Percentiles rank a stretch among this genome's conserved stretches.
Evolutionary conservation across 2,888 invertebrate species (phyloP).

Genomic region (Eilema sororculum): DNA sequence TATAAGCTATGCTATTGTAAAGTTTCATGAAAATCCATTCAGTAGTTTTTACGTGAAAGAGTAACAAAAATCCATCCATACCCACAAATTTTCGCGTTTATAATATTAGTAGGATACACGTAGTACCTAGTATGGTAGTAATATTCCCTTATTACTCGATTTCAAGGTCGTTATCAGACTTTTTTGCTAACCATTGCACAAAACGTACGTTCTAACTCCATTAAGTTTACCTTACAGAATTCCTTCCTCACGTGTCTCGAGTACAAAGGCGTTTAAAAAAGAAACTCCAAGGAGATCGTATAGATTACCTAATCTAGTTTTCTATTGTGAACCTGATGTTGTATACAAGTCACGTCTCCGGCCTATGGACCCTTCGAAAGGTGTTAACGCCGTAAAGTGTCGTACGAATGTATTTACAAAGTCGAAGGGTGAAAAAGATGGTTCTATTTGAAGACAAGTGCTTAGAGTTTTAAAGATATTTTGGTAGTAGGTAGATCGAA

Average conservation of each 20-base stretch:
- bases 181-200: neutral
- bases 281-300: conserved; percentile 48
- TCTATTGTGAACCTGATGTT: conserved; percentile 47
- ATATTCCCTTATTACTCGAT: neutral
- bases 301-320: conserved; percentile 60
- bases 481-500: no score
- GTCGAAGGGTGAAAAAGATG: conserved; percentile 10
- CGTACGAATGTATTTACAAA: conserved; percentile 25
- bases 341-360: conserved; percentile 43
- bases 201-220: neutral
- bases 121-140: no score
- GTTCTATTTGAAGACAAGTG: conserved; percentile 16
- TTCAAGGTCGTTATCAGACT: neutral
- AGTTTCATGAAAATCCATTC: no score
- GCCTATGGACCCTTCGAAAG: conserved; percentile 35
- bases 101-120: no score
- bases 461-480: neutral
- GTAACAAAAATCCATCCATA: no score
- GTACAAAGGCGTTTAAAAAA: conserved; percentile 31
- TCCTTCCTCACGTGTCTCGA: conserved; percentile 35
- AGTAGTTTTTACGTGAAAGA: no score
- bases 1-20: no score
- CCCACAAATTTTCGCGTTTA: no score
- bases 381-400: conserved; percentile 34
- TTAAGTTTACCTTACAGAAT: conserved; percentile 11